phyloP scores from a whole-genome alignment of 2,113 vertebrate genomes.

The Scomber scombrus region DNA sequence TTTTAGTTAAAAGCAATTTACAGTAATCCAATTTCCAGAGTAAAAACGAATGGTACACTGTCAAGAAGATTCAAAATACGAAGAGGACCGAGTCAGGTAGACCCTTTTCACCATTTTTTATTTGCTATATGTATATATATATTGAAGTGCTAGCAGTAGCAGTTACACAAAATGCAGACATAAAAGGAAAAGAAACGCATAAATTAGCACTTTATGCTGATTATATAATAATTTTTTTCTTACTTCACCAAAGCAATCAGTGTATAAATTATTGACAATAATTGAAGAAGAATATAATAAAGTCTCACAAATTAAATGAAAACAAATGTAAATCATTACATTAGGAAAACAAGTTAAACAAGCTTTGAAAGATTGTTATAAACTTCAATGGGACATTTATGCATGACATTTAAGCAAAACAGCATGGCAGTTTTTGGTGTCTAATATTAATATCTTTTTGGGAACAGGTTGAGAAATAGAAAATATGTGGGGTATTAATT shows the following conservation, averaged over 20 bases:
- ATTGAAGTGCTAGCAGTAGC: not conserved
- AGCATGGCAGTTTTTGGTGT: too few species aligned
- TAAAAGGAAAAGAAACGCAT: not conserved
- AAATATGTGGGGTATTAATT: too few species aligned
- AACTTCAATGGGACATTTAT: not conserved
- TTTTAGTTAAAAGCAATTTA: slow-evolving; percentile 2
- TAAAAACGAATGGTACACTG: not conserved
- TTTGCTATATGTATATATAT: not conserved
- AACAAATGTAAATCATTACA: not conserved
- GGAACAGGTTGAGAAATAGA: too few species aligned
- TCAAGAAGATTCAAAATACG: not conserved
- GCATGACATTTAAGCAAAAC: too few species aligned
- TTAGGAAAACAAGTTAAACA: not conserved
- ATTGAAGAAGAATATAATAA: too few species aligned
- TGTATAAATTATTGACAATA: not conserved
- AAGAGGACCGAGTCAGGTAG: not conserved
- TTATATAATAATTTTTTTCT: not conserved
- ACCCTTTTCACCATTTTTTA: not conserved
- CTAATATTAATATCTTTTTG: too few species aligned
- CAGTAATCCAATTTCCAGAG: not conserved
- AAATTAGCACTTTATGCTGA: too few species aligned
- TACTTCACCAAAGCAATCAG: not conserved
- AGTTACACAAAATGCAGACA: not conserved
- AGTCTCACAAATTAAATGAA: not conserved
- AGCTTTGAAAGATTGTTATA: not conserved